A percentile compares a stretch with the other conserved stretches of the same genome.
Evolutionary conservation across 2,113 vertebrate genomes (phyloP).

Genomic region (Chaetodon trifascialis): DNA sequence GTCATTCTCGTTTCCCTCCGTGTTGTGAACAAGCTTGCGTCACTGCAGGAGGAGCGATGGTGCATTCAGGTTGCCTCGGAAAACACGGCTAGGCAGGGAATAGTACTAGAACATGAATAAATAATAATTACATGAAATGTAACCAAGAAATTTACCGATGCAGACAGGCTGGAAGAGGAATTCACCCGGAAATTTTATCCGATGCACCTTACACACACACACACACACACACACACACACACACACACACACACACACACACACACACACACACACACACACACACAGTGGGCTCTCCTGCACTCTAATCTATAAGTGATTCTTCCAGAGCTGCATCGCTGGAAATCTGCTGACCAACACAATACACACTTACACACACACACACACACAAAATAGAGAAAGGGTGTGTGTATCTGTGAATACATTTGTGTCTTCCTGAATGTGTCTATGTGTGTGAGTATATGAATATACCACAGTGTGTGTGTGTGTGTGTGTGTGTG

Average conservation of each 20-base stretch:
- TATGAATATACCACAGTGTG: conserved; percentile 22
- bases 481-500: conserved; percentile 15
- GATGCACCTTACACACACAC: background rate
- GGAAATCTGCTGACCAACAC: conserved; percentile 66
- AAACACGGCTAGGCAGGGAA: no score
- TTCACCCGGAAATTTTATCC: no score
- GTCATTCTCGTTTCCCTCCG: no score
- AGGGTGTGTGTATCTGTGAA: conserved; percentile 64
- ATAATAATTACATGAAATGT: no score
- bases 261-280: conserved; percentile 40
- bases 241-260: conserved; percentile 26
- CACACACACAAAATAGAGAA: no score
- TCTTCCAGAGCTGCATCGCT: conserved; percentile 68
- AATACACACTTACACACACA: conserved; percentile 39
- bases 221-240: conserved; percentile 10
- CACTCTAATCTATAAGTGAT: conserved; percentile 72
- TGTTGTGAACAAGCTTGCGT: no score
- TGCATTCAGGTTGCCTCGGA: no score
- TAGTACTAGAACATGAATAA: no score
- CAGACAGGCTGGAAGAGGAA: no score
- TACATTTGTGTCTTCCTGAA: conserved; percentile 51
- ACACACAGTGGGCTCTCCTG: conserved; percentile 24
- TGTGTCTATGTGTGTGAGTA: conserved; percentile 13
- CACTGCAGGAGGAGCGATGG: no score
- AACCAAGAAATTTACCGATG: no score